A percentile compares a stretch with the other conserved stretches of the same genome.
These are phyloP conservation scores for Hippoglossus stenolepis DNA, from an alignment of 2,113 vertebrate species.

Conservation along the genomic window DNA sequence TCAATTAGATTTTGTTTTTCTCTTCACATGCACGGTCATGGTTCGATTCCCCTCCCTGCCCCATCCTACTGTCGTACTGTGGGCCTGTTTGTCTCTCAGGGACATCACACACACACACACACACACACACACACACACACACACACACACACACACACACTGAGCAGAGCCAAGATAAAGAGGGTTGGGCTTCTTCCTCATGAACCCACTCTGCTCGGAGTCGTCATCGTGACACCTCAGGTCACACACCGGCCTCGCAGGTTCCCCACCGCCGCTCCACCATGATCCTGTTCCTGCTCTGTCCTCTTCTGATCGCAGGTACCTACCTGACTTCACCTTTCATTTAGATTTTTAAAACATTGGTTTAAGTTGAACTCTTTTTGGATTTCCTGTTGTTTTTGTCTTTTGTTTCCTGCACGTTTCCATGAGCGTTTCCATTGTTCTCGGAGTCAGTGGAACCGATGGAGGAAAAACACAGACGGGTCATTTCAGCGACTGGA, in stretches of 20 bases:
- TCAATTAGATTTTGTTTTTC: too few species aligned
- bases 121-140: not conserved
- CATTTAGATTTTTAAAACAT: not conserved
- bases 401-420: constrained; percentile 2
- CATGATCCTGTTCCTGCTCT: constrained; percentile 56
- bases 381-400: constrained; percentile 44
- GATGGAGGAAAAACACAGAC: not conserved
- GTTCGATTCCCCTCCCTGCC: too few species aligned
- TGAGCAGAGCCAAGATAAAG: constrained; percentile 16
- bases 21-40: too few species aligned
- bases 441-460: not conserved
- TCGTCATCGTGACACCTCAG: not conserved
- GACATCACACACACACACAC: not conserved
- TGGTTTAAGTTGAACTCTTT: not conserved
- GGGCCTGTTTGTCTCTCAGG: too few species aligned
- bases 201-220: constrained; percentile 1
- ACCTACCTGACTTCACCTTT: not conserved
- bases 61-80: too few species aligned
- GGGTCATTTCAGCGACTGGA: not conserved
- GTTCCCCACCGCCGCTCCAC: constrained; percentile 5
- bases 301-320: constrained; percentile 40
- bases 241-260: not conserved
- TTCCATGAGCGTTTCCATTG: constrained; percentile 15
- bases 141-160: not conserved
- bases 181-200: constrained; percentile 56